These are phyloP conservation scores for Hemithea aestivaria DNA, from an alignment of 2,888 invertebrate genomes.

Conservation along the genomic window DNA sequence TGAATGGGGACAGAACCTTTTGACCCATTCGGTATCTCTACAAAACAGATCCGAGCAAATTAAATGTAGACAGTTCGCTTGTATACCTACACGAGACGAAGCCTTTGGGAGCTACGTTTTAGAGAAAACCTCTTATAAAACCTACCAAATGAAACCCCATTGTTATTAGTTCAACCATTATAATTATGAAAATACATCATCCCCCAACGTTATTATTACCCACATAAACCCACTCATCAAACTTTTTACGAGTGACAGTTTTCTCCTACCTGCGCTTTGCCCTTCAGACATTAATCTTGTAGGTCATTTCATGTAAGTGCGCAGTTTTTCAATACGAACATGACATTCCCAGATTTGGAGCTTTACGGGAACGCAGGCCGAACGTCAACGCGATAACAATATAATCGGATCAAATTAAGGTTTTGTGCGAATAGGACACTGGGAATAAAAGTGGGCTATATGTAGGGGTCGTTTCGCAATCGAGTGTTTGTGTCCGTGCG, in stretches of 20 bases:
- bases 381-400: conserved; percentile 39
- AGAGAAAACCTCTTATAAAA: too few species aligned
- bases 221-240: conserved; percentile 3
- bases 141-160: conserved; percentile 12
- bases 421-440: conserved; percentile 48
- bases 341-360: conserved; percentile 31
- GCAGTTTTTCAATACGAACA: conserved; percentile 22
- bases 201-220: conserved; percentile 1
- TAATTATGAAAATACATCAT: not conserved
- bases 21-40: conserved; percentile 28
- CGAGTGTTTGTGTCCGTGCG: conserved; percentile 57
- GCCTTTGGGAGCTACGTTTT: conserved; percentile 6
- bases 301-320: conserved; percentile 31
- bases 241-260: conserved; percentile 8
- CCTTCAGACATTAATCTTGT: conserved; percentile 30
- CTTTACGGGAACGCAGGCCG: conserved; percentile 28
- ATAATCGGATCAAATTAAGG: conserved; percentile 46
- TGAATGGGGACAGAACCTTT: conserved; percentile 20
- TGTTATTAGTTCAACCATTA: conserved; percentile 11
- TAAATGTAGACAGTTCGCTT: conserved; percentile 8
- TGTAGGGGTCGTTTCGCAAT: conserved; percentile 53
- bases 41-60: conserved; percentile 21
- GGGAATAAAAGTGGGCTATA: conserved; percentile 49
- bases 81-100: conserved; percentile 2
- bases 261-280: conserved; percentile 26